phyloP scores from a whole-genome alignment of 1,140 invertebrate genomes.

The Drosophila bocki region DNA sequence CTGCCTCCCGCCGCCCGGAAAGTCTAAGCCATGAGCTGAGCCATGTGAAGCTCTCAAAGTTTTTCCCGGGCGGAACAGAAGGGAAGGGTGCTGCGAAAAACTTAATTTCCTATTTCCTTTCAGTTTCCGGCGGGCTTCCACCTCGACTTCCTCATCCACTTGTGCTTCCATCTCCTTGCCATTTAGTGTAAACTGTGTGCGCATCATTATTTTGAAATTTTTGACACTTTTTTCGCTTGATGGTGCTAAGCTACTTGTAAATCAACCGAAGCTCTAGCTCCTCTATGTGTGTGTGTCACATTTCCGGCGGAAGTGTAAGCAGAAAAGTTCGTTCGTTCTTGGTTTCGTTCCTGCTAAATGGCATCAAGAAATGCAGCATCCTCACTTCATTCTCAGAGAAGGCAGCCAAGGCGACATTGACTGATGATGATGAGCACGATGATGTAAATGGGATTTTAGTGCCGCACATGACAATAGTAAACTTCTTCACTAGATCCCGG shows the following conservation, averaged over 20 bases:
- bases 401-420: conserved; percentile 60
- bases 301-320: conserved; percentile 81
- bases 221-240: conserved; percentile 74
- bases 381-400: conserved; percentile 69
- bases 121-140: conserved; percentile 31
- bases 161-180: conserved; percentile 17
- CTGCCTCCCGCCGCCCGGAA: conserved; percentile 1
- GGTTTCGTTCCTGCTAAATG: conserved; percentile 73
- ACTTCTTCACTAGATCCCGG: no score
- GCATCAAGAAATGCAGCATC: conserved; percentile 81
- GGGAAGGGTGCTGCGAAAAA: conserved; percentile 35
- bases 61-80: conserved; percentile 31
- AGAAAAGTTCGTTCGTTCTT: conserved; percentile 74
- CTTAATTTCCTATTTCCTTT: conserved; percentile 76
- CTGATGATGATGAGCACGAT: conserved; percentile 83
- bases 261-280: conserved; percentile 68
- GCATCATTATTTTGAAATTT: conserved; percentile 83
- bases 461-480: conserved; percentile 80
- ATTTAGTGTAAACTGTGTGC: conserved; percentile 77
- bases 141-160: conserved; percentile 10
- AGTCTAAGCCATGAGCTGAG: conserved; percentile 34
- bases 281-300: conserved; percentile 50
- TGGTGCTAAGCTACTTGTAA: conserved; percentile 80
- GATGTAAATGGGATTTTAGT: conserved; percentile 83
- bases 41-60: conserved; percentile 59